Conservation (phyloP, 2,888 invertebrate species). For the Nomada fucata region DNA sequence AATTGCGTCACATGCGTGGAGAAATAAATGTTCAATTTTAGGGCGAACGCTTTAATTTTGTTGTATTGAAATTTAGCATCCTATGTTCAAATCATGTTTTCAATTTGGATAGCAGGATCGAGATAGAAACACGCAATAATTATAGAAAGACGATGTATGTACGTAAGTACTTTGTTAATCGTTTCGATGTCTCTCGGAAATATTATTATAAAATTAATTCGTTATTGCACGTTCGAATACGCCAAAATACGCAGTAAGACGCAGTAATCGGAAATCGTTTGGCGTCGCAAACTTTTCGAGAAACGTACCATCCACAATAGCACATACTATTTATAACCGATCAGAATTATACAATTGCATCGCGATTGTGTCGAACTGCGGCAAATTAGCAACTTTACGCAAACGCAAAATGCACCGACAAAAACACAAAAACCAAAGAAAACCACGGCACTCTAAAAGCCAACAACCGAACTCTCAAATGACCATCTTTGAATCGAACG, state of each 20-base stretch:
- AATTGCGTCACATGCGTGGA: background rate
- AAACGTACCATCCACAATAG: background rate
- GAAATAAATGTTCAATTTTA: background rate
- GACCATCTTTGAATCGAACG: background rate
- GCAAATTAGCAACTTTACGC: background rate
- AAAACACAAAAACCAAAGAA: background rate
- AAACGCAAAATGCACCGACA: background rate
- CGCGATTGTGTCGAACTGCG: background rate
- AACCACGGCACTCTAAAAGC: background rate
- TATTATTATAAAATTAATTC: background rate
- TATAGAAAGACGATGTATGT: background rate
- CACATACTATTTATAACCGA: constrained; percentile 3
- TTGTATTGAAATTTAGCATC: background rate
- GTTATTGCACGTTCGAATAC: background rate
- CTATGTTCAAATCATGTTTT: background rate
- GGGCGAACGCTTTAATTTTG: background rate
- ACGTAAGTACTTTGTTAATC: background rate
- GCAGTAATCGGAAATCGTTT: background rate
- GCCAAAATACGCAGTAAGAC: background rate
- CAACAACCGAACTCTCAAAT: background rate
- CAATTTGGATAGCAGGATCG: background rate
- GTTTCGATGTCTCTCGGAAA: background rate
- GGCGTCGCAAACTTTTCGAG: background rate
- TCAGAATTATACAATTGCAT: background rate
- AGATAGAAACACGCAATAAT: background rate